Conservation (phyloP, 2,888 invertebrate genomes). For the Lasioglossum lativentre region DNA sequence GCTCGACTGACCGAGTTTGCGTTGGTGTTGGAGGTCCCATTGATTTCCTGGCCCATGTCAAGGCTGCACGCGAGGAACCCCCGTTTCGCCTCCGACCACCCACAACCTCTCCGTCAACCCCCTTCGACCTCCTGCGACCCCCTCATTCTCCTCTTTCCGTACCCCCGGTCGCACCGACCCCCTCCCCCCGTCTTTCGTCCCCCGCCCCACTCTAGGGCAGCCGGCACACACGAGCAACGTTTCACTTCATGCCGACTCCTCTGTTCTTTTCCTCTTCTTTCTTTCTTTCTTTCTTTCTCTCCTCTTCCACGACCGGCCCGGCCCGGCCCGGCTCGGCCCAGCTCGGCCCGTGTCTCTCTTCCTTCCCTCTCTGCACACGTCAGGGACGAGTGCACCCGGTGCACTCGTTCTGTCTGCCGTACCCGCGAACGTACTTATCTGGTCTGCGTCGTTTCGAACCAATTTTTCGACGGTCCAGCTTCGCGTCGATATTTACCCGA, state of each 20-base stretch:
- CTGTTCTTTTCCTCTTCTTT: conserved; percentile 34
- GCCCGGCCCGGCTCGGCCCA: not conserved
- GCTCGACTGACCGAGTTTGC: conserved; percentile 80
- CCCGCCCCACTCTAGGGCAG: conserved; percentile 14
- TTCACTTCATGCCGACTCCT: conserved; percentile 54
- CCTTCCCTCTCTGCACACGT: conserved; percentile 37
- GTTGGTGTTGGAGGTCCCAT: conserved; percentile 84
- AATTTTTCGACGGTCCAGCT: conserved; percentile 17
- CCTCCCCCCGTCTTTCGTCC: not conserved
- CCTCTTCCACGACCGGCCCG: conserved; percentile 29
- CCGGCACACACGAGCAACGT: conserved; percentile 44
- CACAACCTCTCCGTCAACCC: conserved; percentile 74
- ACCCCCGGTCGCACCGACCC: conserved; percentile 13
- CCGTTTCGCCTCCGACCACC: conserved; percentile 68
- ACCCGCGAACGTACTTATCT: conserved; percentile 36
- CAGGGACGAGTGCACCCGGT: conserved; percentile 56
- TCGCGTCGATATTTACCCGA: not conserved
- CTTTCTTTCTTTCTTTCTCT: not conserved
- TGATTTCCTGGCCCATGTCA: conserved; percentile 84
- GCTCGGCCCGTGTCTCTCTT: conserved; percentile 38
- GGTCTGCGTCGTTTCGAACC: conserved; percentile 18
- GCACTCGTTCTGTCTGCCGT: conserved; percentile 56
- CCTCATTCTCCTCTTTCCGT: conserved; percentile 22
- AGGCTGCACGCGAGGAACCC: conserved; percentile 84
- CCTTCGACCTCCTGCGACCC: conserved; percentile 66